Evolutionary conservation across 2,113 vertebrate species (phyloP).

Genomic region (Nerophis ophidion): DNA sequence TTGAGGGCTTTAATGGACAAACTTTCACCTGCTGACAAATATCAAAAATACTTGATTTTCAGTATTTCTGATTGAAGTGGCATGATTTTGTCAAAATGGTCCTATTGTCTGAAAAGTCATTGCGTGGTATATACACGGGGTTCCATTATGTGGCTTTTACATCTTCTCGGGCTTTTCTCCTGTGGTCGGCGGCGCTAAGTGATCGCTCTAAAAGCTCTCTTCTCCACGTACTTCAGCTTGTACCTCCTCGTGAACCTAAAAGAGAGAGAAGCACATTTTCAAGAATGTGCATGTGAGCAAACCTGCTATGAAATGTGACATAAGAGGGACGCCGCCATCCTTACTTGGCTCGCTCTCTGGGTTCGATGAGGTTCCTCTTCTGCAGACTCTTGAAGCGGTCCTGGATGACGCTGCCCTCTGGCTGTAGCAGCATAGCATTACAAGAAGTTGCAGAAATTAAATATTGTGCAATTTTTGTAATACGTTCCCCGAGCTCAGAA

Average conservation of each 20-base stretch:
- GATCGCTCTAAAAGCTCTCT: conserved; percentile 81
- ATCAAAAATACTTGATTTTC: not conserved
- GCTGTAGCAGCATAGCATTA: conserved; percentile 62
- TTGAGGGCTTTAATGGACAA: too few species aligned
- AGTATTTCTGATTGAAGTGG: conserved; percentile 8
- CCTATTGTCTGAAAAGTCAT: conserved; percentile 7
- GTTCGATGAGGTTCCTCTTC: conserved; percentile 87
- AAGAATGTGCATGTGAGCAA: not conserved
- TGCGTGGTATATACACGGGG: conserved; percentile 30
- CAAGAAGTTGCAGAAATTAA: conserved; percentile 4
- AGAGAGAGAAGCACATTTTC: not conserved
- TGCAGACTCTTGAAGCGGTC: conserved; percentile 92
- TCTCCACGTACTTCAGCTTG: conserved; percentile 85
- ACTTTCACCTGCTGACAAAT: not conserved
- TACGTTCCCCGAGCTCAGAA: conserved; percentile 12
- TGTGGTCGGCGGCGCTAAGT: conserved; percentile 45
- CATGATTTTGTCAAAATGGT: conserved; percentile 1
- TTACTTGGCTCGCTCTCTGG: conserved; percentile 85
- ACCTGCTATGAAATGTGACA: conserved; percentile 15
- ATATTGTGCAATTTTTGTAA: conserved; percentile 2
- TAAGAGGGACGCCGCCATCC: conserved; percentile 34
- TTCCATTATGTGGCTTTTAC: conserved; percentile 28
- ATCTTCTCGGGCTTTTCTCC: conserved; percentile 4
- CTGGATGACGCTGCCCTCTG: conserved; percentile 82
- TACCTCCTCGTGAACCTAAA: conserved; percentile 82